Percentiles rank a stretch among this genome's conserved stretches.
phyloP scores from a whole-genome alignment of 2,797 vertebrate genomes.

The Enoplosus armatus region DNA sequence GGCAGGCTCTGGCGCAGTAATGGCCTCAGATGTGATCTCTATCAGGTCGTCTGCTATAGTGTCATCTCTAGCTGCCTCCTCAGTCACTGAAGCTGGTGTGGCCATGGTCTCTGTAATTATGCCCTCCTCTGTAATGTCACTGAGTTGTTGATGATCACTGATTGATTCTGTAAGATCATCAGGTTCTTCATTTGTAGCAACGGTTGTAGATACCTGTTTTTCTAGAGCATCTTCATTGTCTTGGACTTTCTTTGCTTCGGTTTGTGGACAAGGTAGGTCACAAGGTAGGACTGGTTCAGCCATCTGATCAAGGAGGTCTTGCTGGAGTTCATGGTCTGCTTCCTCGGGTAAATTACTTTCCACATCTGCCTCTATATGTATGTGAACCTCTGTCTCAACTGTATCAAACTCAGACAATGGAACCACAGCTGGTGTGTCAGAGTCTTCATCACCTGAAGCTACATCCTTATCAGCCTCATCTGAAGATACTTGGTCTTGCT shows the following conservation, averaged over 20 bases:
- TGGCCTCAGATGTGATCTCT: conserved; percentile 88
- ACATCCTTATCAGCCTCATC: conserved; percentile 84
- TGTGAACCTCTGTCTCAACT: conserved; percentile 84
- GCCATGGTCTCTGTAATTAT: conserved; percentile 78
- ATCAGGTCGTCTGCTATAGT: conserved; percentile 82
- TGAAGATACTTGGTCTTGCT: conserved; percentile 81
- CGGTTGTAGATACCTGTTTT: conserved; percentile 41
- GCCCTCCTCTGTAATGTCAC: conserved; percentile 84
- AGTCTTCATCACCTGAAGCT: conserved; percentile 87
- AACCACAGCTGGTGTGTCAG: conserved; percentile 92
- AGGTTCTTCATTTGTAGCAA: conserved; percentile 69
- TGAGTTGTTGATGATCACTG: conserved; percentile 78
- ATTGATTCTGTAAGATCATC: conserved; percentile 81
- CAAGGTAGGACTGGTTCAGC: conserved; percentile 25
- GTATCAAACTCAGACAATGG: conserved; percentile 93
- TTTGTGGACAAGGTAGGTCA: conserved; percentile 32
- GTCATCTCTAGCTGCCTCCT: conserved; percentile 81
- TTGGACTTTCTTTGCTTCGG: conserved; percentile 52
- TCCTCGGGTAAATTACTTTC: conserved; percentile 56
- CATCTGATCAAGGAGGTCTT: conserved; percentile 34
- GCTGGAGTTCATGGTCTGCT: conserved; percentile 41
- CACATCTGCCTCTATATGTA: conserved; percentile 50
- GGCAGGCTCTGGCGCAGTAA: conserved; percentile 86
- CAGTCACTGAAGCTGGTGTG: conserved; percentile 70
- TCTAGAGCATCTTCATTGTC: conserved; percentile 68